These are phyloP conservation scores for Metallyticus violacea DNA, from an alignment of 2,888 invertebrate genomes.

Conservation along the genomic window DNA sequence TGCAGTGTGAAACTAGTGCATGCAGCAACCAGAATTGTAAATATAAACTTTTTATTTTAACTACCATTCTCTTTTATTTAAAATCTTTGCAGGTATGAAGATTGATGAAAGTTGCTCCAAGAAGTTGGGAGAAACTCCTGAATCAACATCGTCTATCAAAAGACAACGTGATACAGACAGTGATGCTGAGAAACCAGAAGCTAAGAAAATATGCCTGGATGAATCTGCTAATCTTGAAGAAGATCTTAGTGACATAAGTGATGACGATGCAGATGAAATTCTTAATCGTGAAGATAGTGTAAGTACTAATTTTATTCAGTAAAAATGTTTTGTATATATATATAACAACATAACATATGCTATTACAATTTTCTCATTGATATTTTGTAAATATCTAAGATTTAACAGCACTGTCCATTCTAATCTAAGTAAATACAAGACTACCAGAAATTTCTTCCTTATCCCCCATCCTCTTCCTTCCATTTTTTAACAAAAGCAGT, in stretches of 20 bases:
- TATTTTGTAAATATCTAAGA: too few relatives aligned
- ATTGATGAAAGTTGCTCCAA: constrained; percentile 46
- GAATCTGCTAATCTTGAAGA: constrained; percentile 42
- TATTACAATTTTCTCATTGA: too few relatives aligned
- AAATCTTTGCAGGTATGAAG: background rate
- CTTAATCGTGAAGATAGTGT: constrained; percentile 69
- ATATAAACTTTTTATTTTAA: background rate
- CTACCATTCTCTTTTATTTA: background rate
- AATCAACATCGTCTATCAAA: constrained; percentile 36
- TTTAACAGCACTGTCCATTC: too few relatives aligned
- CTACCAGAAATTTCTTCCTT: too few relatives aligned
- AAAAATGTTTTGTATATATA: too few relatives aligned
- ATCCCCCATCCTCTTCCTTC: too few relatives aligned
- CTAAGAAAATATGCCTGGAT: constrained; percentile 52
- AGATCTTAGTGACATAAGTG: constrained; percentile 84
- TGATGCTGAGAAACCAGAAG: constrained; percentile 45
- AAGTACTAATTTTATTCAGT: too few relatives aligned
- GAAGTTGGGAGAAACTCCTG: constrained; percentile 46
- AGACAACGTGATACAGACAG: constrained; percentile 44
- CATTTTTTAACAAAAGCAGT: too few relatives aligned
- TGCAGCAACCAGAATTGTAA: too few relatives aligned
- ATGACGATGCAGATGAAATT: constrained; percentile 80
- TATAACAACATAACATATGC: too few relatives aligned
- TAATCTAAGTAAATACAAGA: too few relatives aligned
- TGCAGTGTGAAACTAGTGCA: too few relatives aligned